Percentiles rank a stretch among this genome's conserved stretches.
These are phyloP conservation scores for Cosmia trapezina DNA, from an alignment of 2,888 invertebrate genomes.

Conservation along the genomic window DNA sequence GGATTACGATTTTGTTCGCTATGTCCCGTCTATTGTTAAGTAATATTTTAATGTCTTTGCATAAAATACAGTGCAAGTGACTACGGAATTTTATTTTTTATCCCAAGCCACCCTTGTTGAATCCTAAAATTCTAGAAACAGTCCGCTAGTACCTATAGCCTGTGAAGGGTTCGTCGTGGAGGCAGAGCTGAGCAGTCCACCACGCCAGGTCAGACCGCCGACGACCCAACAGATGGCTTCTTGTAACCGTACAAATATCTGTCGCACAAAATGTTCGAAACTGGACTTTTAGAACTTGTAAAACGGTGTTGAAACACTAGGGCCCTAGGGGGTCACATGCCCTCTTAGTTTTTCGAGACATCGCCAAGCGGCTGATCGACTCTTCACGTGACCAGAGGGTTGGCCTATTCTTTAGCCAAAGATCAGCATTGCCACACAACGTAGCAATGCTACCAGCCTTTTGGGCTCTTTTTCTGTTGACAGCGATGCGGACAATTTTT, in stretches of 20 bases:
- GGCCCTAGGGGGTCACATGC: neutral
- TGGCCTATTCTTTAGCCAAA: neutral
- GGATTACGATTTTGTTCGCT: too few relatives aligned
- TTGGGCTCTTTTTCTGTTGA: neutral
- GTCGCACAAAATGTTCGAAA: neutral
- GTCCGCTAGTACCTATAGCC: too few relatives aligned
- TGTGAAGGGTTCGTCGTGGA: too few relatives aligned
- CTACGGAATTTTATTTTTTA: too few relatives aligned
- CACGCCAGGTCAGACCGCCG: too few relatives aligned
- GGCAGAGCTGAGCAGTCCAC: too few relatives aligned
- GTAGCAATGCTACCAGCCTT: neutral
- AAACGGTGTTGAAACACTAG: neutral
- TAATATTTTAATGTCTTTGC: too few relatives aligned
- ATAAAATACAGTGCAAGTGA: too few relatives aligned
- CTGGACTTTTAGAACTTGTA: neutral
- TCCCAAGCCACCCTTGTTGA: too few relatives aligned
- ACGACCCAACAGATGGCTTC: too few relatives aligned
- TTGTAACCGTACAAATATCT: neutral
- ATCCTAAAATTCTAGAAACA: too few relatives aligned
- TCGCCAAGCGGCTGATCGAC: neutral
- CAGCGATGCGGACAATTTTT: neutral
- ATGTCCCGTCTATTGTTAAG: too few relatives aligned
- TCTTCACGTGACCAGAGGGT: neutral
- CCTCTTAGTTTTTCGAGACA: neutral
- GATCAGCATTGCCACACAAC: neutral